These are phyloP conservation scores for Actenoides hombroni DNA, from an alignment of 2,113 vertebrate genomes.

Conservation along the genomic window DNA sequence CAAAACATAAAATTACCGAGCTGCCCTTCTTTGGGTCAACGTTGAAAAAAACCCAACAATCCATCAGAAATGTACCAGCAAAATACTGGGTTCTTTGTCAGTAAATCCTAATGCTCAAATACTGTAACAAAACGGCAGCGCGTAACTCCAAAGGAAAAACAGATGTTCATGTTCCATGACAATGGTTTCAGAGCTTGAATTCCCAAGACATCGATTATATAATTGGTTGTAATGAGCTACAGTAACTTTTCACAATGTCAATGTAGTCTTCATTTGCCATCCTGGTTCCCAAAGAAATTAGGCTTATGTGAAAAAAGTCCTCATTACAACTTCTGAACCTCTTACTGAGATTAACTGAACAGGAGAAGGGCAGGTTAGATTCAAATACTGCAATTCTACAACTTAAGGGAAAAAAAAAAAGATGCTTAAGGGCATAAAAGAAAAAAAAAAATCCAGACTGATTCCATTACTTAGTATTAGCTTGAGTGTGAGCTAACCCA, in stretches of 20 bases:
- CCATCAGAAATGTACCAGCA: background rate
- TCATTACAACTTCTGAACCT: background rate
- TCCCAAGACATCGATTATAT: background rate
- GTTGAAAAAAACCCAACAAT: background rate
- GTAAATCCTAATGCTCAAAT: background rate
- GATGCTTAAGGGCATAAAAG: background rate
- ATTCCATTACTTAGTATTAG: background rate
- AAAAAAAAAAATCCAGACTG: background rate
- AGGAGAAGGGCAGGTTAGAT: background rate
- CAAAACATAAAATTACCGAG: background rate
- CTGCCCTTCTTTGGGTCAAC: background rate
- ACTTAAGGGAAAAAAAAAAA: background rate
- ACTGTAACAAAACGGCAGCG: background rate
- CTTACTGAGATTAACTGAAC: no score
- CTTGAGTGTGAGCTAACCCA: background rate
- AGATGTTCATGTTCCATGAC: background rate
- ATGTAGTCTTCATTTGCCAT: background rate
- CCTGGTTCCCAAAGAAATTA: background rate
- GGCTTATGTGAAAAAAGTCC: background rate
- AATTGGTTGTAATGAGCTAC: background rate
- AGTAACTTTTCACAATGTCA: background rate
- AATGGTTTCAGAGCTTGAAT: background rate
- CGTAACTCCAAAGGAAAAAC: background rate
- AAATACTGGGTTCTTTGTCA: fast-evolving
- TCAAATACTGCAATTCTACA: background rate